Conservation (phyloP, 2,113 vertebrate genomes). For the Rhabdornis inornatus region DNA sequence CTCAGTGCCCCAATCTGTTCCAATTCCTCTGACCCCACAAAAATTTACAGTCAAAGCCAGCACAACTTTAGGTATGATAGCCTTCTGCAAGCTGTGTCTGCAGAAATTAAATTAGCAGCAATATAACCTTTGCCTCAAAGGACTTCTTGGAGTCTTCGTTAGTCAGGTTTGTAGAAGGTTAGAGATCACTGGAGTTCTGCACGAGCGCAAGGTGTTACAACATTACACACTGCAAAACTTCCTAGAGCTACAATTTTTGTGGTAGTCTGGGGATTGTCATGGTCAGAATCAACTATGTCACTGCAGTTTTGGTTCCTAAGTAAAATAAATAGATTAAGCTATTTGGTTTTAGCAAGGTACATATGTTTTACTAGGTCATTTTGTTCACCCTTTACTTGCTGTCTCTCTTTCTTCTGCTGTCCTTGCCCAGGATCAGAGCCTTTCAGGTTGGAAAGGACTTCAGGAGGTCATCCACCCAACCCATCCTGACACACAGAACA, state of each 20-base stretch:
- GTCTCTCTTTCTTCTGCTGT: not conserved
- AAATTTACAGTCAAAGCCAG: conserved; percentile 6
- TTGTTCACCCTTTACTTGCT: not conserved
- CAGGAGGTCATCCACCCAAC: not conserved
- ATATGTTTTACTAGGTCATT: not conserved
- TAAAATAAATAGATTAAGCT: conserved; percentile 32
- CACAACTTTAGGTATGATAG: not conserved
- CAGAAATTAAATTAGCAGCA: conserved; percentile 28
- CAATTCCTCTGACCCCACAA: not conserved
- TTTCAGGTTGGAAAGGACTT: not conserved
- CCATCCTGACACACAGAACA: not conserved
- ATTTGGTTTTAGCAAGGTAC: not conserved
- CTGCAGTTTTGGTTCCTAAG: conserved; percentile 20
- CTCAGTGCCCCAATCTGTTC: not conserved
- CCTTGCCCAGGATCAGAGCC: not conserved
- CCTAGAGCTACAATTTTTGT: not conserved
- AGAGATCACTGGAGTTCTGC: not conserved
- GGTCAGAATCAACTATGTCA: conserved; percentile 28
- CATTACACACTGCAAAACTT: not conserved
- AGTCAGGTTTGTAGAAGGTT: not conserved
- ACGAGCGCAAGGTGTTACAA: not conserved
- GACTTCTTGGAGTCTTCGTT: not conserved
- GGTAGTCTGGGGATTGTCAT: not conserved
- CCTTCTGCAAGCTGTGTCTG: conserved; percentile 1
- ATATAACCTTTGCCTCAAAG: conserved; percentile 25